phyloP scores from a whole-genome alignment of 1,140 invertebrate genomes.

The Drosophila repletoides region DNA sequence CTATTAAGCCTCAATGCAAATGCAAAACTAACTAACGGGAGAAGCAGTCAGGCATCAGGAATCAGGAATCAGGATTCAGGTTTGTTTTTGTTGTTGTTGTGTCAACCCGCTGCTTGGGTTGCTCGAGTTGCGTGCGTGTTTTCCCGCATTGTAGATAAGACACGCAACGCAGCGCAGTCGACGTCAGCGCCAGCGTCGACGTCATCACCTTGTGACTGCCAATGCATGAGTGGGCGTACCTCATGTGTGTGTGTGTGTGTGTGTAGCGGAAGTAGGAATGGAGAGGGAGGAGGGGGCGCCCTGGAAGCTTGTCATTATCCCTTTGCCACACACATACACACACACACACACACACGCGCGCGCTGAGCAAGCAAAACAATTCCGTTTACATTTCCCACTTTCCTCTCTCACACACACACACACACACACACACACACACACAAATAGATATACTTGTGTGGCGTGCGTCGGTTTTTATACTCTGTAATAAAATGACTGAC shows the following conservation, averaged over 20 bases:
- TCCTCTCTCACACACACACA: slow-evolving; percentile 24
- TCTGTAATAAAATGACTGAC: too few relatives aligned
- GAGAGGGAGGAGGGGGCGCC: slow-evolving; percentile 10
- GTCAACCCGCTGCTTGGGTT: slow-evolving; percentile 59
- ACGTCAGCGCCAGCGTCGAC: slow-evolving; percentile 23
- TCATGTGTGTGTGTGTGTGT: neutral
- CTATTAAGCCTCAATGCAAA: slow-evolving; percentile 42
- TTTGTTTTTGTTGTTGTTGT: slow-evolving; percentile 32
- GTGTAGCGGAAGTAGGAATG: too few relatives aligned
- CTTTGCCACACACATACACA: slow-evolving; percentile 60
- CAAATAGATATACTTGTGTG: slow-evolving; percentile 19
- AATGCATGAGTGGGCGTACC: slow-evolving; percentile 28
- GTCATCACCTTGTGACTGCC: slow-evolving; percentile 55
- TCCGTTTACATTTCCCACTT: slow-evolving; percentile 79
- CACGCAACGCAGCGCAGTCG: slow-evolving; percentile 62
- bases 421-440: slow-evolving; percentile 6
- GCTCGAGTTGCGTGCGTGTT: slow-evolving; percentile 73
- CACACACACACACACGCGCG: slow-evolving; percentile 14
- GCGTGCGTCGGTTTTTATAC: slow-evolving; percentile 55
- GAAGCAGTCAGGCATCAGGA: neutral
- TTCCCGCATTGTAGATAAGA: slow-evolving; percentile 75
- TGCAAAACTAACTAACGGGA: neutral
- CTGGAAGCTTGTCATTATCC: slow-evolving; percentile 72
- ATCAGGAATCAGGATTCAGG: neutral
- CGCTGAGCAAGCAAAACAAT: slow-evolving; percentile 73